These are phyloP conservation scores for Lepidurus packardi DNA, from an alignment of 1,140 invertebrate genomes.

Conservation along the genomic window DNA sequence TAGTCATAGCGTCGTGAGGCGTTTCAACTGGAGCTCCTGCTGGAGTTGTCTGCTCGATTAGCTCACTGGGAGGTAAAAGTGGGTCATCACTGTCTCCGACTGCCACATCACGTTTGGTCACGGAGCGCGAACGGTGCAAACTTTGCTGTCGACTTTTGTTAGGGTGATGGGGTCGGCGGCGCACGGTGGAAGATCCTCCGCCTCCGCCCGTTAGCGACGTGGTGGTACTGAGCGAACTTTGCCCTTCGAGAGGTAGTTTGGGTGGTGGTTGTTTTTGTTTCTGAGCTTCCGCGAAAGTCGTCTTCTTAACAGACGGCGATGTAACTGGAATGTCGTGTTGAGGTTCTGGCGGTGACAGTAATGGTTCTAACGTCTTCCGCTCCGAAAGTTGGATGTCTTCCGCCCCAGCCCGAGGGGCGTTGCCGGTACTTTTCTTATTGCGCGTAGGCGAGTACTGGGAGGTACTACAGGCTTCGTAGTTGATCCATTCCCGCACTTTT, in stretches of 20 bases:
- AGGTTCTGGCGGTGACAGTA: neutral
- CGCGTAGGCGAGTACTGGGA: slow-evolving; percentile 58
- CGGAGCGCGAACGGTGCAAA: slow-evolving; percentile 36
- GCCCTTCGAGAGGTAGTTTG: neutral
- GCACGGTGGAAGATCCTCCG: neutral
- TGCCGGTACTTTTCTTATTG: slow-evolving; percentile 47
- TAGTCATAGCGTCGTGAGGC: slow-evolving; percentile 62
- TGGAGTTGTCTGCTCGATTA: slow-evolving; percentile 33
- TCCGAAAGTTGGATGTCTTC: slow-evolving; percentile 4
- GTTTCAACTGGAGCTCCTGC: slow-evolving; percentile 44
- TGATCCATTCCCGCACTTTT: slow-evolving; percentile 78
- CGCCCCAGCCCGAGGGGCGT: neutral
- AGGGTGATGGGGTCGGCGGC: slow-evolving; percentile 47
- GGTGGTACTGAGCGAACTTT: neutral
- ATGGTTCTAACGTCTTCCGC: slow-evolving; percentile 33
- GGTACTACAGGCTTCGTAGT: slow-evolving; percentile 52
- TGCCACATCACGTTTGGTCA: slow-evolving; percentile 39
- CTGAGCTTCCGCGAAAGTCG: slow-evolving; percentile 8
- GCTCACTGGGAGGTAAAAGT: slow-evolving; percentile 41
- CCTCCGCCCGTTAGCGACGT: neutral
- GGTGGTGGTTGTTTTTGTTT: neutral
- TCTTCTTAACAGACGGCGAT: slow-evolving; percentile 15
- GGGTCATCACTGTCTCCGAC: slow-evolving; percentile 32
- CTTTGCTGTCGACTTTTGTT: slow-evolving; percentile 45
- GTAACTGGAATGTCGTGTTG: slow-evolving; percentile 22